A percentile compares a stretch with the other conserved stretches of the same genome.
Conservation (phyloP, 2,888 invertebrate genomes). For the Sarcophaga subvicina region DNA sequence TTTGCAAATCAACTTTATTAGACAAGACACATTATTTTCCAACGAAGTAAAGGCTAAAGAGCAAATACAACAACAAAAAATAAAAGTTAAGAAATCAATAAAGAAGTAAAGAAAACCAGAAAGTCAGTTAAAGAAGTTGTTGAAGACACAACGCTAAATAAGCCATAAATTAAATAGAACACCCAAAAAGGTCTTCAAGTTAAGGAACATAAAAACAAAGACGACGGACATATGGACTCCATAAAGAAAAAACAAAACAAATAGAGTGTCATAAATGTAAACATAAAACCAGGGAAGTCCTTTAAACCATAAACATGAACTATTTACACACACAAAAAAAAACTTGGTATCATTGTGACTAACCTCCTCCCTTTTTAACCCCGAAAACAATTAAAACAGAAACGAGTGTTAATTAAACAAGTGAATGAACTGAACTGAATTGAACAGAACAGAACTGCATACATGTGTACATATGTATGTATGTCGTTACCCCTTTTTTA, state of each 20-base stretch:
- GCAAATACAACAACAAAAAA: conserved; percentile 6
- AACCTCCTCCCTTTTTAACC: conserved; percentile 6
- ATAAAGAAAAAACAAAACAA: background rate
- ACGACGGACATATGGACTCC: background rate
- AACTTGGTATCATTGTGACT: conserved; percentile 15
- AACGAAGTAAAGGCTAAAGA: conserved; percentile 10
- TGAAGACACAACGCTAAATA: conserved; percentile 44
- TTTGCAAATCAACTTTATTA: conserved; percentile 64
- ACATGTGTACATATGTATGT: too few species aligned
- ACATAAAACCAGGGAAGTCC: background rate
- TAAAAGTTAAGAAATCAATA: conserved; percentile 49
- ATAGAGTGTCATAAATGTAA: background rate
- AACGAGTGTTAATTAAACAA: conserved; percentile 68
- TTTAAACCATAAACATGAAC: background rate
- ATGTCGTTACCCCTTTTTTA: too few species aligned
- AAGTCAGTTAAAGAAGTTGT: conserved; percentile 1
- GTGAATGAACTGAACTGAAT: conserved; percentile 49
- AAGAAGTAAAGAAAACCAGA: conserved; percentile 1
- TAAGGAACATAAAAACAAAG: background rate
- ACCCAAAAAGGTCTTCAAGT: background rate
- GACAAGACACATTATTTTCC: conserved; percentile 61
- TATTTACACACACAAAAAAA: conserved; percentile 25
- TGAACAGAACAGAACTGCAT: background rate
- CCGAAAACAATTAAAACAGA: conserved; percentile 31
- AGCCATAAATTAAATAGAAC: conserved; percentile 49